Conservation (phyloP, 2,113 vertebrate genomes). For the Ammodytes dubius region DNA sequence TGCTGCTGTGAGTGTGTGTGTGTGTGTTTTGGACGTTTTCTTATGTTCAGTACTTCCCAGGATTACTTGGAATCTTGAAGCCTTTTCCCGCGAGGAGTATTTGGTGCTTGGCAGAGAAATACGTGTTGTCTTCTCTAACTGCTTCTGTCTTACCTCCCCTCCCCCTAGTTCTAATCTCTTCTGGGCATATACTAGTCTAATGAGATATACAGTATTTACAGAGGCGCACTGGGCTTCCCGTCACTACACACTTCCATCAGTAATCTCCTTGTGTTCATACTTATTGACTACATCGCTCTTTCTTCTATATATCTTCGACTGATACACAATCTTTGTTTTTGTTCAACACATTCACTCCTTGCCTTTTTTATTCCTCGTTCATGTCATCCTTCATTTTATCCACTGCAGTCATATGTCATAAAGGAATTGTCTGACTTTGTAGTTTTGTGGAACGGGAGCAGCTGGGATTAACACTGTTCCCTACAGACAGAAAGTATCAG, state of each 20-base stretch:
- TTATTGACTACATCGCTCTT: neutral
- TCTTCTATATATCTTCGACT: neutral
- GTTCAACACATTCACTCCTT: neutral
- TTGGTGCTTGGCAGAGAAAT: constrained; percentile 16
- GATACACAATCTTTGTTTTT: neutral
- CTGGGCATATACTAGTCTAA: constrained; percentile 31
- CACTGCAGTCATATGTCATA: neutral
- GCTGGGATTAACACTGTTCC: constrained; percentile 27
- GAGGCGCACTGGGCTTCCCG: constrained; percentile 6
- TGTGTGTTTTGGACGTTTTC: neutral
- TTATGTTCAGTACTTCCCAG: neutral
- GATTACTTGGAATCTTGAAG: constrained; percentile 30
- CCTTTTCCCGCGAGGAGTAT: constrained; percentile 18
- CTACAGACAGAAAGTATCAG: constrained; percentile 28
- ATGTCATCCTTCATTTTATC: neutral
- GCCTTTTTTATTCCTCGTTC: neutral
- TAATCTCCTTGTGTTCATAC: constrained; percentile 17
- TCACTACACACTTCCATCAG: neutral
- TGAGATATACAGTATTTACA: constrained; percentile 35
- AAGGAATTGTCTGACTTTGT: neutral
- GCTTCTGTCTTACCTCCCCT: constrained; percentile 20
- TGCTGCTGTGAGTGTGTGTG: neutral
- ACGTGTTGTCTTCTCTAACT: constrained; percentile 13
- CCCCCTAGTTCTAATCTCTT: constrained; percentile 15
- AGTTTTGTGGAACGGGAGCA: constrained; percentile 6